Evolutionary conservation across 1,140 invertebrate genomes (phyloP), one percentile per base, ranked within the genome.

Genomic region (Lepidurus couesii): DNA sequence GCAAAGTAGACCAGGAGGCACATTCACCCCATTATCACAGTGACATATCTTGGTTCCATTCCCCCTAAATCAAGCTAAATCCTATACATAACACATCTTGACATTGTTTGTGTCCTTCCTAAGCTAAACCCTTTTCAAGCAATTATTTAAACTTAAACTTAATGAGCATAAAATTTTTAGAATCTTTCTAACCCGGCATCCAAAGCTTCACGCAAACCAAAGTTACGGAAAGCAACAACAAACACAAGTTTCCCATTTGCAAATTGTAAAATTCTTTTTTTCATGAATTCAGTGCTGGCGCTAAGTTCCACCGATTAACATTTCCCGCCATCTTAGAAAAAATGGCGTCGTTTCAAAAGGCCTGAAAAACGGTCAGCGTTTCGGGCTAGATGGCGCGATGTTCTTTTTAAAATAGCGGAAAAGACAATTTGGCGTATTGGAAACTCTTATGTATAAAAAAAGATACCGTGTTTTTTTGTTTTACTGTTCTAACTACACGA

Each of bases 11-110:
- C 53, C 53, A 65, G 53, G 53, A 65, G 53, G 53, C 53, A 65
- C 53, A 65, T 65, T 65, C 53, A 65, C 53, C 53, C 53, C 53
- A 65, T 65, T 65, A 65, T 65, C 53, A 65, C 53, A 65, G 53
- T 65, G 53, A 65, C 53, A 65, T 65, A 65, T 65, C 53, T 65
- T 65, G 53, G 53, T 65, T 65, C 53, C 53, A 65, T 65, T 65
- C 53, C 53, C 53, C 53, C 53, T 65, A 65, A 65, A 65, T 16
- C 21, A 7, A 13, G 3, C 53, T 65, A 47, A 16, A 65, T 65
- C 53, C 13, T 65, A n/a, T 21, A n/a, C 21, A 65, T 21, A 16
- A 21, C 53, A 65, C 53, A 16, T 65, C 21, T 65, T 65, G 13
- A 11, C 16, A 11, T 47, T 65, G 21, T 65, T n/a, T 16, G 3